These are phyloP conservation scores for Syrphus vitripennis DNA, from an alignment of 2,888 invertebrate species.

Conservation along the genomic window DNA sequence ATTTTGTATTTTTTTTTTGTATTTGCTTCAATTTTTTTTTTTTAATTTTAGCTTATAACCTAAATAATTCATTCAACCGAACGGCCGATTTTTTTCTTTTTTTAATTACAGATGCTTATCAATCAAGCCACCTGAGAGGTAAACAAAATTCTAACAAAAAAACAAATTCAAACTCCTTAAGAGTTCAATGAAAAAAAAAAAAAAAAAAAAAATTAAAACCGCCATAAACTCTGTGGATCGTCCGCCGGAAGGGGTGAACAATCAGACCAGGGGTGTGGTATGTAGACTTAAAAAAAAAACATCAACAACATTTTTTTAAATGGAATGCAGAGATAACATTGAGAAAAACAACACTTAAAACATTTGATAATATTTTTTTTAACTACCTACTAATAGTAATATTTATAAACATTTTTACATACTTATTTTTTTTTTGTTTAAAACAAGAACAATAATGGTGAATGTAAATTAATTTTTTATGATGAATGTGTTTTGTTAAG, in stretches of 20 bases:
- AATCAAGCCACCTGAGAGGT: conserved; percentile 89
- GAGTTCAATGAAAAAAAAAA: conserved; percentile 30
- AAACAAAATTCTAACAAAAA: conserved; percentile 79
- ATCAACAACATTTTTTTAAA: conserved; percentile 18
- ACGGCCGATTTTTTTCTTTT: conserved; percentile 80
- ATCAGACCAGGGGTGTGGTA: conserved; percentile 74
- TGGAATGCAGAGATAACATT: conserved; percentile 66
- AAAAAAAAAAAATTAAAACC: conserved; percentile 9
- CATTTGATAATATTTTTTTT: conserved; percentile 7
- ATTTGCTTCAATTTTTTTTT: conserved; percentile 28
- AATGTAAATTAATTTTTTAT: conserved; percentile 16
- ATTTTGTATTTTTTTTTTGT: neutral
- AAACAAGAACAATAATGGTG: conserved; percentile 52
- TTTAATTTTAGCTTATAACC: conserved; percentile 72
- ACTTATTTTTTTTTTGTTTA: neutral
- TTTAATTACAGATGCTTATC: conserved; percentile 89
- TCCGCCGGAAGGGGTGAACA: conserved; percentile 72
- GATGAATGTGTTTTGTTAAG: conserved; percentile 19
- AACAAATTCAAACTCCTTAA: conserved; percentile 51
- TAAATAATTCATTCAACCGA: conserved; percentile 83
- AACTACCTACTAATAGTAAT: neutral
- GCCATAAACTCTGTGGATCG: conserved; percentile 67
- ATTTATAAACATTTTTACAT: neutral
- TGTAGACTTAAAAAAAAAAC: conserved; percentile 48
- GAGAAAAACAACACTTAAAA: conserved; percentile 44